Evolutionary conservation across 2,797 vertebrate genomes (phyloP).

Genomic region (Mionectes olivaceus): DNA sequence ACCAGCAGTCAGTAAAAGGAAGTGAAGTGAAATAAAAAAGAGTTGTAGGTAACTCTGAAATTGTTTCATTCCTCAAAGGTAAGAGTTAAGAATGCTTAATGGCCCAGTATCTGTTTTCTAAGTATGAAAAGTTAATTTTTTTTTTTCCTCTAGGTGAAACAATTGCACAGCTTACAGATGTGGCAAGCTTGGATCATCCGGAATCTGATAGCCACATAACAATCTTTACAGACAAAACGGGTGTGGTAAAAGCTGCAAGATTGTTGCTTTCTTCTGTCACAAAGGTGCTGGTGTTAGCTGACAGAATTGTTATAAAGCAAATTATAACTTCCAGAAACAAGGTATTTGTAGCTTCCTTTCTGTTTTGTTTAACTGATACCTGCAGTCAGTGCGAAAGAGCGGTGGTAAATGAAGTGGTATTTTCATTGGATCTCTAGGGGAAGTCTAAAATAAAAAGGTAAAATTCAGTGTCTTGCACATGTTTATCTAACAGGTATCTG

Average conservation of each 20-base stretch:
- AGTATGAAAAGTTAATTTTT: background rate
- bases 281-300: slow-evolving; percentile 95
- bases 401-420: background rate
- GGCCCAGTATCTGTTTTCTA: background rate
- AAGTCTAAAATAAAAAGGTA: background rate
- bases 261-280: slow-evolving; percentile 96
- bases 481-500: background rate
- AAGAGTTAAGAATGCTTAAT: background rate
- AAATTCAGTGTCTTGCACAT: background rate
- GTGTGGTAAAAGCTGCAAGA: slow-evolving; percentile 94
- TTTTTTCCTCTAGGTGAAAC: slow-evolving; percentile 84
- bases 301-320: slow-evolving; percentile 97
- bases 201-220: slow-evolving; percentile 85
- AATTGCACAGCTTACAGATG: slow-evolving; percentile 93
- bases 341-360: slow-evolving; percentile 77
- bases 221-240: slow-evolving; percentile 92
- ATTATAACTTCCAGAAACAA: slow-evolving; percentile 97
- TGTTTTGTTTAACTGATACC: background rate
- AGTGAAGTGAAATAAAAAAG: background rate
- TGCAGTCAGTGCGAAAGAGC: background rate
- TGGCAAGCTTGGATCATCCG: slow-evolving; percentile 76
- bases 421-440: background rate
- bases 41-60: background rate
- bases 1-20: slow-evolving; percentile 28
- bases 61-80: background rate